These are phyloP conservation scores for Cochlearius cochlearius DNA, from an alignment of 2,113 vertebrate species.

Conservation along the genomic window DNA sequence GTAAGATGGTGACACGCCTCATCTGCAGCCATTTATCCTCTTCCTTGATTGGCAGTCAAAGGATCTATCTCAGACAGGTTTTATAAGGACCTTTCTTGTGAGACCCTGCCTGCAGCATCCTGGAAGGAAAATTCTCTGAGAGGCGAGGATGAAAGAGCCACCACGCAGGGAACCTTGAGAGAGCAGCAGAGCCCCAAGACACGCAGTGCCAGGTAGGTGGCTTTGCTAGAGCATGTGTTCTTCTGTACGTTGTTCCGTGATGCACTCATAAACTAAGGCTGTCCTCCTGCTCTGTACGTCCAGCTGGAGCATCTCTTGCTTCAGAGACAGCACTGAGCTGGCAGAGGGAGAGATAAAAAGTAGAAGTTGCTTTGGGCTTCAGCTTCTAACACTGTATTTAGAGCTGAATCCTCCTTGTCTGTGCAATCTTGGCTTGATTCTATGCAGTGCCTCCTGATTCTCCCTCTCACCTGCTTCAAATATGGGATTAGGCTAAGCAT, in stretches of 20 bases:
- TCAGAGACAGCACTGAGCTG: not conserved
- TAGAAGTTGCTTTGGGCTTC: not conserved
- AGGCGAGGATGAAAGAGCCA: not conserved
- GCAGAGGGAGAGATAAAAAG: not conserved
- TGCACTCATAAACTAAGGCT: not conserved
- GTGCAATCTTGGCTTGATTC: not conserved
- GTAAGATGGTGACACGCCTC: not conserved
- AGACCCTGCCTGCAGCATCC: not conserved
- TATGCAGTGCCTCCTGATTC: not conserved
- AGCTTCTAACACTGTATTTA: not conserved
- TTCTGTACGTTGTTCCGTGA: not conserved
- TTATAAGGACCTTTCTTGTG: not conserved
- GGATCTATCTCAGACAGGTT: not conserved
- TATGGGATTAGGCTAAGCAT: not conserved
- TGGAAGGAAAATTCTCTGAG: not conserved
- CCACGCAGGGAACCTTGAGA: not conserved
- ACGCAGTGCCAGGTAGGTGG: not conserved
- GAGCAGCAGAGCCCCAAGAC: not conserved
- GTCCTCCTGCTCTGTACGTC: not conserved
- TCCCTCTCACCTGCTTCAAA: not conserved
- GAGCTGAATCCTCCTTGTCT: not conserved
- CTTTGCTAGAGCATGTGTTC: not conserved
- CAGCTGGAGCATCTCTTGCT: not conserved
- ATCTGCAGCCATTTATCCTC: not conserved
- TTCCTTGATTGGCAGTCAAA: not conserved